Evolutionary conservation across 2,888 invertebrate species (phyloP), one percentile per base, ranked within the genome.

Genomic region (Drosophila pseudotalamancana): DNA sequence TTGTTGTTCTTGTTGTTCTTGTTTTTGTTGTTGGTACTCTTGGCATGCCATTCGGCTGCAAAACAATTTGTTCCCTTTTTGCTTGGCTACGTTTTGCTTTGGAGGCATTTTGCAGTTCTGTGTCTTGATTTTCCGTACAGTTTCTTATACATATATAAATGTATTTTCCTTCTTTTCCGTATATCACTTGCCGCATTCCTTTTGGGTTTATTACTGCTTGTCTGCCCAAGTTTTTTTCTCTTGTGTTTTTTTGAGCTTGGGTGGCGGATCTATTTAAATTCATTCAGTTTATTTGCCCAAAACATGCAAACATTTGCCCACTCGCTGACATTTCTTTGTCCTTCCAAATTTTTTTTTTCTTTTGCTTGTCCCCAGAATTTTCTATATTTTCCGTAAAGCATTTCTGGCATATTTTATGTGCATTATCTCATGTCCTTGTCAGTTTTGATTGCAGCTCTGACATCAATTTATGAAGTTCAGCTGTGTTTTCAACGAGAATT

Each of bases 151-250:
- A 45, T 31, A 4, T 4, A 18, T 2, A 35, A 0, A 18, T 18
- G n/a, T 46, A 14, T 32, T 32, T 48, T 51, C 18, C 37, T 39
- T 43, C n/a, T 35, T 48, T 25, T 18, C 11, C 46, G 12, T 46
- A 31, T 37, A 50, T 50, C 45, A 51, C 67, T 66, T 59, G 73
- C 53, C 63, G 78, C 81, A 86, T 86, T 80, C 83, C 67, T 79
- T 82, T 76, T 43, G 83, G 79, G 84, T 82, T 82, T 82, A 82
- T 82, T 84, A 82, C 77, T 84, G 87, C 77, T 71, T 77, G 64
- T 23, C 42, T 49, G 63, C 37, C 39, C 18, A 12, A 5, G 4
- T 35, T 35, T 35, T 35, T 18, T 6, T 9, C n/a, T 19, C 35
- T 19, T 12, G 1, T 2, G 31, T 48, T 32, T 60, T 50, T 37